Evolutionary conservation across 2,888 invertebrate species (phyloP).

Genomic region (Doris montereyensis): DNA sequence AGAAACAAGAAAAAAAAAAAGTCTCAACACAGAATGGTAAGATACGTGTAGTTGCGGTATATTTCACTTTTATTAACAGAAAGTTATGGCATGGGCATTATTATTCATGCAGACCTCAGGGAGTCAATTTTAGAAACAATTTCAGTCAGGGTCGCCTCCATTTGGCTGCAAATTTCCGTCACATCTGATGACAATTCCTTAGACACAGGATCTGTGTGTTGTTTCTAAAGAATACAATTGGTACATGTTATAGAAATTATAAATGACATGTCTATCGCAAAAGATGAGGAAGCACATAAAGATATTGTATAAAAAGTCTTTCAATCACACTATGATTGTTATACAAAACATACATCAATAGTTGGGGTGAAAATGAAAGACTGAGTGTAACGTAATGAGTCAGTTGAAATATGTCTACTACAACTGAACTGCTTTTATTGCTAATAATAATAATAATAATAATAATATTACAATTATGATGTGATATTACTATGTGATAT

Average conservation of each 20-base stretch:
- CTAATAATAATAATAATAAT: background rate
- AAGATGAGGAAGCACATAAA: background rate
- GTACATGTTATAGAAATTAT: background rate
- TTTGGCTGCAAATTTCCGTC: constrained; percentile 46
- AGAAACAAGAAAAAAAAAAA: too few species aligned
- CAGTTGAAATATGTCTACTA: background rate
- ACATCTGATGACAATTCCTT: constrained; percentile 48
- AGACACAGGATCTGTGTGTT: constrained; percentile 54
- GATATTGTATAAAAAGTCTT: too few species aligned
- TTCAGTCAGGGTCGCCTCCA: constrained; percentile 49
- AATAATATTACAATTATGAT: background rate
- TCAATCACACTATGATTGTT: too few species aligned
- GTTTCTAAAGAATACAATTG: constrained; percentile 51
- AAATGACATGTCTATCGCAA: background rate
- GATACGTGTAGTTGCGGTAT: too few species aligned
- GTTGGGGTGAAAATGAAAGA: too few species aligned
- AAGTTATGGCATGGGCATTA: background rate
- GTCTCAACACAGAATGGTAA: too few species aligned
- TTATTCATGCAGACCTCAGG: constrained; percentile 46
- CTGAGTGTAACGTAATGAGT: too few species aligned
- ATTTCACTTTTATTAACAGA: too few species aligned
- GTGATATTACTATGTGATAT: too few species aligned
- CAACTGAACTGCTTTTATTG: background rate
- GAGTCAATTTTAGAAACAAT: constrained; percentile 49
- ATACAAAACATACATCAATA: too few species aligned